These are phyloP conservation scores for Anastatus disparis DNA, from an alignment of 1,140 invertebrate genomes.

Conservation along the genomic window DNA sequence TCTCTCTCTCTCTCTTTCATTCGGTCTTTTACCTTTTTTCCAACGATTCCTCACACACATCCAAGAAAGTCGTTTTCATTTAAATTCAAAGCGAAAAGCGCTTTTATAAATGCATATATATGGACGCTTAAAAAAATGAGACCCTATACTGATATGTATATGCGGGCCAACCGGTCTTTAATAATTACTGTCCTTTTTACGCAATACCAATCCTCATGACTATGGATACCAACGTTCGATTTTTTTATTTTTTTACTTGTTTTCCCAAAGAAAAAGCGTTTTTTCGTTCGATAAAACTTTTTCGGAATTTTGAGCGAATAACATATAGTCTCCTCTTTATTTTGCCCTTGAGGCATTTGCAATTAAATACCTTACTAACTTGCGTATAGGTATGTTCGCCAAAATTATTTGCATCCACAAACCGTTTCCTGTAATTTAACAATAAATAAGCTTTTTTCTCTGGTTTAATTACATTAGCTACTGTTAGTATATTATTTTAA, in stretches of 20 bases:
- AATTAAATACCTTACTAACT: background rate
- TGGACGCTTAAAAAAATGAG: too few species aligned
- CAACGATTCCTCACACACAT: background rate
- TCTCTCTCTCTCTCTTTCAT: background rate
- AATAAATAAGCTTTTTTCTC: background rate
- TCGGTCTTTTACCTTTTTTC: background rate
- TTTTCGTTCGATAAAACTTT: background rate
- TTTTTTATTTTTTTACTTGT: background rate
- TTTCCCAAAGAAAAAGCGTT: background rate
- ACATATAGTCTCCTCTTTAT: background rate
- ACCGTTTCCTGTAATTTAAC: background rate
- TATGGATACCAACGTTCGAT: slow-evolving; percentile 4
- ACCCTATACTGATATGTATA: too few species aligned
- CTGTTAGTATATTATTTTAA: background rate
- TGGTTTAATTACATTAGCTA: background rate
- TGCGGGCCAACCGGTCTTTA: slow-evolving; percentile 13
- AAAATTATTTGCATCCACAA: slow-evolving; percentile 14
- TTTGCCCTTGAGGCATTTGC: background rate
- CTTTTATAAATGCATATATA: background rate
- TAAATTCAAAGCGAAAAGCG: slow-evolving; percentile 1
- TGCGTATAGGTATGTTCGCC: background rate
- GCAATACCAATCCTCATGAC: slow-evolving; percentile 25
- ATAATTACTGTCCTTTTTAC: slow-evolving; percentile 26
- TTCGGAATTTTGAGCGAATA: slow-evolving; percentile 15
- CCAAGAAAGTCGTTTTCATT: slow-evolving; percentile 15